phyloP scores from a whole-genome alignment of 2,888 invertebrate species.

The Tiphia femorata region DNA sequence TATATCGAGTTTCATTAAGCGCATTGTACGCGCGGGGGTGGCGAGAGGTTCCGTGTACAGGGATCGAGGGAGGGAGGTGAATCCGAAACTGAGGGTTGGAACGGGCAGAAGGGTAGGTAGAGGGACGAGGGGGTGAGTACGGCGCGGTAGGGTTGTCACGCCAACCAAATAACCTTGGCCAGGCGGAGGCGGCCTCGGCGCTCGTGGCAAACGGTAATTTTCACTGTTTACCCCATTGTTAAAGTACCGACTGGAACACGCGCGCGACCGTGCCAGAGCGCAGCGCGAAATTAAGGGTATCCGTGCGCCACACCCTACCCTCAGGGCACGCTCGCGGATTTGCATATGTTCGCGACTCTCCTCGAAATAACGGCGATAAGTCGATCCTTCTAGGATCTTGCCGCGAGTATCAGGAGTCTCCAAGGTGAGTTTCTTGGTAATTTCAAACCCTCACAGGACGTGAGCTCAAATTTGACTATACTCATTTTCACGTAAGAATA shows the following conservation, averaged over 20 bases:
- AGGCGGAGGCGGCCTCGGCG: constrained; percentile 23
- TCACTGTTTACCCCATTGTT: constrained; percentile 51
- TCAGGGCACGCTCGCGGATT: neutral
- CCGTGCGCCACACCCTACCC: neutral
- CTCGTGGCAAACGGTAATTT: constrained; percentile 51
- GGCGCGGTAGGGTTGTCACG: constrained; percentile 39
- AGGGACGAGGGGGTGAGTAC: constrained; percentile 13
- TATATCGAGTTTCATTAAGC: constrained; percentile 59
- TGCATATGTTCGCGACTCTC: constrained; percentile 8
- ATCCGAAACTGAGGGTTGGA: constrained; percentile 14
- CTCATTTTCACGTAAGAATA: too few relatives aligned
- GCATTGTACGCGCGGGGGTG: constrained; percentile 42
- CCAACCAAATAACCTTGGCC: constrained; percentile 46
- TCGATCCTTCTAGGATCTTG: too few relatives aligned
- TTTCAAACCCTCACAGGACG: too few relatives aligned
- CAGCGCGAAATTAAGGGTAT: neutral
- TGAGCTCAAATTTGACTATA: too few relatives aligned
- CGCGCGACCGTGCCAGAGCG: neutral
- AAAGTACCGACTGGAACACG: constrained; percentile 25
- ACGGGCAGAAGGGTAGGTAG: constrained; percentile 22
- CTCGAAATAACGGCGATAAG: constrained; percentile 7
- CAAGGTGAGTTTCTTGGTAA: too few relatives aligned
- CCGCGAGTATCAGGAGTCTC: too few relatives aligned
- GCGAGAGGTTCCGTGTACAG: constrained; percentile 2
- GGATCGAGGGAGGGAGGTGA: constrained; percentile 28